Percentiles rank a stretch among this genome's conserved stretches.
Conservation (phyloP, 2,113 vertebrate species). For the Amazona vittata region DNA sequence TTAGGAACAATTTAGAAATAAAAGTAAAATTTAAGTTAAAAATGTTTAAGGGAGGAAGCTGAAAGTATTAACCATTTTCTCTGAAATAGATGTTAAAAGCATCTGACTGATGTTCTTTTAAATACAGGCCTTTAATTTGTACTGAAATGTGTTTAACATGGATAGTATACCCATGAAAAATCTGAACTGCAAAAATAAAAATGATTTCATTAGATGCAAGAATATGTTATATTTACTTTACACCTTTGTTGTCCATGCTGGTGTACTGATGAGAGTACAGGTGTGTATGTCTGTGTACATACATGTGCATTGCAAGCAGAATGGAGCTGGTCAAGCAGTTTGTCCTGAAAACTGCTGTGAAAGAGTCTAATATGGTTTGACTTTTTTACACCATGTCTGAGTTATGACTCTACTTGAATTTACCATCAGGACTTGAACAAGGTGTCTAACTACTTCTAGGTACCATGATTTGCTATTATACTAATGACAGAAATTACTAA, state of each 20-base stretch:
- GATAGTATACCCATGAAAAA: neutral
- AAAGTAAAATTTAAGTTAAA: neutral
- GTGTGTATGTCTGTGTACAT: neutral
- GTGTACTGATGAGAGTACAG: neutral
- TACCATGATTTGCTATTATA: slow-evolving; percentile 66
- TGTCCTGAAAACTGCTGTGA: neutral
- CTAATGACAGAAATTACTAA: slow-evolving; percentile 69
- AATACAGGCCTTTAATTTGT: neutral
- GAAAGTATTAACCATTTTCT: neutral
- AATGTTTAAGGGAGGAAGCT: neutral
- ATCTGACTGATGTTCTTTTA: neutral
- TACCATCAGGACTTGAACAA: slow-evolving; percentile 42
- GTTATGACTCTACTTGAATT: slow-evolving; percentile 45
- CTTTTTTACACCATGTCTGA: slow-evolving; percentile 11
- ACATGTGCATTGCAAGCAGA: accelerated
- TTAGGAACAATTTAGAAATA: neutral
- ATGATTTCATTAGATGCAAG: neutral
- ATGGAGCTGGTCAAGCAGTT: neutral
- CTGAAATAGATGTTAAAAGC: neutral
- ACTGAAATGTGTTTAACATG: neutral
- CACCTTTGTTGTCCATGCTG: neutral
- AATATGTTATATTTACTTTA: neutral
- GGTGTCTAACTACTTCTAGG: slow-evolving; percentile 34
- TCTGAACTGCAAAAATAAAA: neutral
- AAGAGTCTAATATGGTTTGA: slow-evolving; percentile 24